Conservation (phyloP, 2,888 invertebrate genomes). For the Mesopsocus fuscifrons region DNA sequence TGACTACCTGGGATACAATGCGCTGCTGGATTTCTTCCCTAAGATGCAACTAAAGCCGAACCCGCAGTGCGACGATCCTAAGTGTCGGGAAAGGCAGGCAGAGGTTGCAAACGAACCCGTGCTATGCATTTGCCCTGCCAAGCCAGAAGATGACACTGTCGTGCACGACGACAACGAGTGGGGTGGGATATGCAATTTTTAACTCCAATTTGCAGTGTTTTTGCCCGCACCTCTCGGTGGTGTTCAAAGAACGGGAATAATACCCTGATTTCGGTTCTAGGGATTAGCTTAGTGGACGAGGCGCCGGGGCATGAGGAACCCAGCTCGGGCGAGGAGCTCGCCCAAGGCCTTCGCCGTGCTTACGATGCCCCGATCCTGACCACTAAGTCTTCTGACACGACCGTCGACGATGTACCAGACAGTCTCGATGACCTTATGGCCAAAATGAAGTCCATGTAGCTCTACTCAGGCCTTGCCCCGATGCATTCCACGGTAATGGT, state of each 20-base stretch:
- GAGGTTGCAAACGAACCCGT: constrained; percentile 41
- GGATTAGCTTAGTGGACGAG: constrained; percentile 54
- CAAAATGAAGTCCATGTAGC: constrained; percentile 73
- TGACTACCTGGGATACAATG: constrained; percentile 91
- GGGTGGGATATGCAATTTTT: constrained; percentile 55
- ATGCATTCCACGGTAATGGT: no score
- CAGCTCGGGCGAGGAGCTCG: constrained; percentile 22
- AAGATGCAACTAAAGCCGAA: constrained; percentile 86
- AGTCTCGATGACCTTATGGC: constrained; percentile 83
- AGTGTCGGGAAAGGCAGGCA: constrained; percentile 49
- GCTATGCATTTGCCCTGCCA: constrained; percentile 30
- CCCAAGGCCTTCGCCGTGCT: constrained; percentile 41
- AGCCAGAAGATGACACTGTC: constrained; percentile 28
- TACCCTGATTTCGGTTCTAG: constrained; percentile 23
- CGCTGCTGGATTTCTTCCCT: constrained; percentile 90
- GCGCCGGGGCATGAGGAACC: constrained; percentile 33
- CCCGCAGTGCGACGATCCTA: constrained; percentile 66
- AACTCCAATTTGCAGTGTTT: constrained; percentile 13
- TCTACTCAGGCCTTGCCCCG: not conserved
- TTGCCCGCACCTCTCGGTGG: not conserved
- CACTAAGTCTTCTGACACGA: constrained; percentile 26
- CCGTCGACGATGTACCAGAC: constrained; percentile 30
- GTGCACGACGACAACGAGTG: constrained; percentile 82
- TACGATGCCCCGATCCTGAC: constrained; percentile 44
- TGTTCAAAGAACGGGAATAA: not conserved